A percentile compares a stretch with the other conserved stretches of the same genome.
Conservation (phyloP, 2,797 vertebrate species). For the Parotocinclus haroldoi region DNA sequence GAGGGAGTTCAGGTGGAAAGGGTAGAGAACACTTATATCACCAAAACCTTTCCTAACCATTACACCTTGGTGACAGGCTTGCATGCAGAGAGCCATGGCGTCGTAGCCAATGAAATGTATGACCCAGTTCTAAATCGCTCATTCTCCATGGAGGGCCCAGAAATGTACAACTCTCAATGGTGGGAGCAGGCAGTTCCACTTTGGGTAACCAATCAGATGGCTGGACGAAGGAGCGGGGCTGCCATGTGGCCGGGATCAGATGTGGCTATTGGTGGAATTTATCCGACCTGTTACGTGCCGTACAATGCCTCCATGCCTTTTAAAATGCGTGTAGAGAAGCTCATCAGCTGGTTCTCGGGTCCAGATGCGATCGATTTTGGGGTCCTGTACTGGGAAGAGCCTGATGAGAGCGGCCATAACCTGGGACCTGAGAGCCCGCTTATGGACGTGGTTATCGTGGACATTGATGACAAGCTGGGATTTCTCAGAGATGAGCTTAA, state of each 20-base stretch:
- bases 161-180: constrained; percentile 78
- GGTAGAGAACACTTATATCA: constrained; percentile 84
- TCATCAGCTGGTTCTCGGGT: constrained; percentile 83
- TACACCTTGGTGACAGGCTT: constrained; percentile 89
- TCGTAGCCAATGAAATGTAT: constrained; percentile 89
- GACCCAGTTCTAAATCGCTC: constrained; percentile 78
- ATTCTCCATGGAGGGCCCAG: constrained; percentile 82
- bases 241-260: constrained; percentile 94
- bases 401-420: constrained; percentile 80
- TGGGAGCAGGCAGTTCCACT: constrained; percentile 87
- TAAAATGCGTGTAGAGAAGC: constrained; percentile 73
- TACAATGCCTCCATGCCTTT: constrained; percentile 84
- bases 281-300: constrained; percentile 74
- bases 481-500: constrained; percentile 80
- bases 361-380: constrained; percentile 82
- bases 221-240: constrained; percentile 78
- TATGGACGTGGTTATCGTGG: constrained; percentile 77
- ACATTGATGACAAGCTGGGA: constrained; percentile 82
- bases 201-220: constrained; percentile 84
- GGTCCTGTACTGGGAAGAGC: constrained; percentile 91
- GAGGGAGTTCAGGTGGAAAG: constrained; percentile 78
- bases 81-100: constrained; percentile 83
- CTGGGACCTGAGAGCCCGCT: constrained; percentile 80
- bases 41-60: constrained; percentile 89
- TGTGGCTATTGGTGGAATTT: constrained; percentile 77